Evolutionary conservation across 92 coral and sea anemone species (phyloP).

Genomic region (Paragorgia papillata): DNA sequence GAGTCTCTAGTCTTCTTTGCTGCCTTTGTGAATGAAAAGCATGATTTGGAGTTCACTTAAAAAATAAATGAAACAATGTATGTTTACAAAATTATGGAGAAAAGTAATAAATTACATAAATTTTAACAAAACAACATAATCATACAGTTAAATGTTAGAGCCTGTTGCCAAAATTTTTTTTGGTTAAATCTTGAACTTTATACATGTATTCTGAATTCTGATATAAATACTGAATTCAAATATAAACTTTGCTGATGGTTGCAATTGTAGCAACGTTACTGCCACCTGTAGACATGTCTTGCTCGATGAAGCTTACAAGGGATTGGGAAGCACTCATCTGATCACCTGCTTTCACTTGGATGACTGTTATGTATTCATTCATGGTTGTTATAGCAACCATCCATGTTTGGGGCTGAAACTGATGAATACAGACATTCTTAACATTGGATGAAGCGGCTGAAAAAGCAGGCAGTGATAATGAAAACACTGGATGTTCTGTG

Average conservation of each 20-base stretch:
- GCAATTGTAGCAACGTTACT: constrained; percentile 18
- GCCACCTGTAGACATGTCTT: not conserved
- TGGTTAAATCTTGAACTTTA: too few relatives aligned
- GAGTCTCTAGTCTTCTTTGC: too few relatives aligned
- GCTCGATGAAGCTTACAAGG: constrained; percentile 14
- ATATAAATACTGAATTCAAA: not conserved
- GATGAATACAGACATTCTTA: constrained; percentile 64
- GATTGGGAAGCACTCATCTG: not conserved
- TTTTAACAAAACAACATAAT: too few relatives aligned
- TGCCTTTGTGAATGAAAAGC: too few relatives aligned
- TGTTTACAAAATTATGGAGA: too few relatives aligned
- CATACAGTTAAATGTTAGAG: too few relatives aligned
- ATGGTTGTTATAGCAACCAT: constrained; percentile 24
- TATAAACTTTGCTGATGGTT: not conserved
- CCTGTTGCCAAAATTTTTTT: too few relatives aligned
- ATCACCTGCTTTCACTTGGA: constrained; percentile 14
- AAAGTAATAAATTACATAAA: too few relatives aligned
- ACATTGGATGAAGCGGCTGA: constrained; percentile 77
- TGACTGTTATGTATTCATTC: constrained; percentile 12
- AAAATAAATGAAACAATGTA: too few relatives aligned
- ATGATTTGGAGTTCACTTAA: too few relatives aligned
- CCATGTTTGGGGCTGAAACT: constrained; percentile 41
- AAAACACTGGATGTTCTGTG: constrained; percentile 72
- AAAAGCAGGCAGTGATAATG: constrained; percentile 90
- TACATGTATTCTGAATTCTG: too few relatives aligned